Evolutionary conservation across 2,113 vertebrate genomes (phyloP), one percentile per base, ranked within the genome.

Genomic region (mouse (Mus musculus)): DNA sequence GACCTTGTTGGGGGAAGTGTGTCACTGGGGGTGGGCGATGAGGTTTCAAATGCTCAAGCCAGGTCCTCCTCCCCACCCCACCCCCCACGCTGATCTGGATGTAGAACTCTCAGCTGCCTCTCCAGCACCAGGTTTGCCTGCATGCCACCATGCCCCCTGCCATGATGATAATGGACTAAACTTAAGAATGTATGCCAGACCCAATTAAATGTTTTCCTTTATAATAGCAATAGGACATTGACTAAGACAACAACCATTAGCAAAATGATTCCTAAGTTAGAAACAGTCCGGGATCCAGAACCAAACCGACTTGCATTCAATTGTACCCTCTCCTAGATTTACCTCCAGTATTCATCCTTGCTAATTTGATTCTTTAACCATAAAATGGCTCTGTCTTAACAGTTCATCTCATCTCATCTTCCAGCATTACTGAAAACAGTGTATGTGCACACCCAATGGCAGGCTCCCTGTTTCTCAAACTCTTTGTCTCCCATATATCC

Each of bases 261-360:
- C 17, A 88, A 69, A 93, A 91, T 67, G n/a, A 95, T 59, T 86
- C 8, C 67, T 77, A 89, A 91, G 89, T 89, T 88, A 42, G 67
- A 93, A 69, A 93, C 7, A 88, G 22, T 59, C 12, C 22, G 81
- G 52, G 52, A 91, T 77, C 56, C 81, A 7, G 42, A 61, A 39
- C 80, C 80, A 94, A 94, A 42, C 54, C 78, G 16, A 88, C 71
- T 22, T 81, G 36, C 30, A 76, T 54, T 91, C 77, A 95, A 93
- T 80, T 69, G 75, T 90, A 63, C 39, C 36, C 92, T n/a, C 28
- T 63, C 76, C 63, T 36, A 49, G 63, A 26, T 91, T 81, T 46
- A 85, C 6, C 71, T 82, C 73, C 26, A 56, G 52, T 72, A 69
- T 89, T 71, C 88, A 69, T 36, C 42, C 46, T 87, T 59, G 22